Evolutionary conservation across 2,797 vertebrate species (phyloP), one percentile per base, ranked within the genome.

Genomic region (Oophaga sylvatica): DNA sequence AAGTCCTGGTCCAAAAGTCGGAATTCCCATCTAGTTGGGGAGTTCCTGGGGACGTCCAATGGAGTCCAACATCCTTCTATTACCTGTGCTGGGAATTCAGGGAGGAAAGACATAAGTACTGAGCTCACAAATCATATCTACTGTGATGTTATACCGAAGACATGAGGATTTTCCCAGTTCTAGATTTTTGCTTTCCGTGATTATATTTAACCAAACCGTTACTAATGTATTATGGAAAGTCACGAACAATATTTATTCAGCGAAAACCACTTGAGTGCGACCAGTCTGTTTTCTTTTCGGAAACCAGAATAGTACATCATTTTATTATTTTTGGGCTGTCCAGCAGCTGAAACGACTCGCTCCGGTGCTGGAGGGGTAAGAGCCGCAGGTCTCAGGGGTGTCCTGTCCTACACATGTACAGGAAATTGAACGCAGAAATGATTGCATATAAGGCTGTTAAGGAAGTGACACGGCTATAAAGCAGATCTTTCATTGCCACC

Each of bases 381-480:
- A 82, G 91, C 82, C 83, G 45, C 53, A 56, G n/a, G 87, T 92
- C 92, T 88, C 90, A 79, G 89, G 91, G 90, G 91, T 7, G 56
- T 88, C 70, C 48, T 90, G 91, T 92, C 67, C 60, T 91, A 91
- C 91, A 92, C 86, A 90, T 94, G 92, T 92, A 93, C 91, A 93
- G 92, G 93, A 94, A 94, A 94, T 93, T 92, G 92, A 92, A 93
- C 71, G 88, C 91, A 93, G 92, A 91, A 92, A 93, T 92, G 91
- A 92, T 90, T 91, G 88, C 90, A 91, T 82, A 71, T 0, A 0
- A 90, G 81, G 78, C 87, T 90, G 91, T 92, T 91, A 92, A 90
- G 91, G 78, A 93, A 91, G 92, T 94, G 92, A 90, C 19, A 0
- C 89, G 88, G 86, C 90, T 92, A 93, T 93, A 92, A 93, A 94